phyloP scores from a whole-genome alignment of 2,888 invertebrate genomes.

The Hypolimnas misippus region DNA sequence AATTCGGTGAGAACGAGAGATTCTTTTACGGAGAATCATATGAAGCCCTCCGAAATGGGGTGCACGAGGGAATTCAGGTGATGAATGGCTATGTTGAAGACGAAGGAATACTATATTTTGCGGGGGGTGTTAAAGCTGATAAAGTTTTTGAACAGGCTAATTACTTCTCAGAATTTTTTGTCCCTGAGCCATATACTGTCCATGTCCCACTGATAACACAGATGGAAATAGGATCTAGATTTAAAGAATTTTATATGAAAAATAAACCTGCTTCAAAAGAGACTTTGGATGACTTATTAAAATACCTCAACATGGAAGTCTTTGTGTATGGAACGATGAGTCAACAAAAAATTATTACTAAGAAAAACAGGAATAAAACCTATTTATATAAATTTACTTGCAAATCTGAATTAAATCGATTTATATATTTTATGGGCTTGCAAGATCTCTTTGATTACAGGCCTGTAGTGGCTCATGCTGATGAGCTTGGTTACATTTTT shows the following conservation, averaged over 20 bases:
- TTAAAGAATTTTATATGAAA: constrained; percentile 41
- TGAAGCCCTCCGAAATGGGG: constrained; percentile 71
- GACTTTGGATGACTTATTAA: constrained; percentile 44
- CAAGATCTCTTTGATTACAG: constrained; percentile 28
- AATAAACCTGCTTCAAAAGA: constrained; percentile 57
- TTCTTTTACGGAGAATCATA: constrained; percentile 54
- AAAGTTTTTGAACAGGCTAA: constrained; percentile 46
- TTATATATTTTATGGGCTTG: constrained; percentile 30
- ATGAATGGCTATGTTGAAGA: constrained; percentile 87
- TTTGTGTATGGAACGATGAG: constrained; percentile 6
- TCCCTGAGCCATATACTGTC: constrained; percentile 44
- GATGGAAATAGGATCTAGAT: constrained; percentile 48
- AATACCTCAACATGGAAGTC: constrained; percentile 5
- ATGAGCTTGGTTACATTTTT: constrained; percentile 45
- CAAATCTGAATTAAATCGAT: constrained; percentile 57
- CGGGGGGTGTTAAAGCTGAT: constrained; percentile 37
- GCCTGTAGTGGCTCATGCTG: constrained; percentile 28
- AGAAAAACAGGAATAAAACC: constrained; percentile 49
- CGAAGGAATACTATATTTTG: constrained; percentile 79
- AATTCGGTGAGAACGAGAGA: constrained; percentile 52
- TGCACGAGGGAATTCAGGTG: constrained; percentile 84
- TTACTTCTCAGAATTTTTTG: constrained; percentile 45
- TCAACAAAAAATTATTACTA: constrained; percentile 46
- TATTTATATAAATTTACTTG: constrained; percentile 63
- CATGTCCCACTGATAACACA: constrained; percentile 44